Conservation (phyloP, 2,113 vertebrate species). For the Cephalopholis sonnerati region DNA sequence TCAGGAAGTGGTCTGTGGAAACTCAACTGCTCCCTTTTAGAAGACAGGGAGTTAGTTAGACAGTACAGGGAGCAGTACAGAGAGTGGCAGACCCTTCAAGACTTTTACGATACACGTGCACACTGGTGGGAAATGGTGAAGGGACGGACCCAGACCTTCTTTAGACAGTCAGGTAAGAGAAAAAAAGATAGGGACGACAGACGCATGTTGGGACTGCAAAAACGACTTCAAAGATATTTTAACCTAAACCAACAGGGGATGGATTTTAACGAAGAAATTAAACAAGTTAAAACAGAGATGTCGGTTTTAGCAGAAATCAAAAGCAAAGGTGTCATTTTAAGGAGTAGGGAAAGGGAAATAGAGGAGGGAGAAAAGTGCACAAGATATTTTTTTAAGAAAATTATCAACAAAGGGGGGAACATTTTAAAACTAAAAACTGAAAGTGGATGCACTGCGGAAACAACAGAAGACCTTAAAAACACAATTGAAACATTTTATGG, state of each 20-base stretch:
- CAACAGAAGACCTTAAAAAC: background rate
- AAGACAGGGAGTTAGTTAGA: too few species aligned
- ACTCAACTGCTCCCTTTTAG: too few species aligned
- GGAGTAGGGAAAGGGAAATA: background rate
- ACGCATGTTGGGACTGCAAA: conserved; percentile 27
- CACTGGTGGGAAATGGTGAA: conserved; percentile 30
- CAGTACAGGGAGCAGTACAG: too few species aligned
- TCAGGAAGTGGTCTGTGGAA: too few species aligned
- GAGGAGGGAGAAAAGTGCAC: conserved; percentile 29
- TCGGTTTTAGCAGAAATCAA: background rate
- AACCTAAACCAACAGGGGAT: background rate
- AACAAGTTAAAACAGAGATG: conserved; percentile 12
- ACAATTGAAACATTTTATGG: background rate
- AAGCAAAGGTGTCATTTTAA: conserved; percentile 29
- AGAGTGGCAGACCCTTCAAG: too few species aligned
- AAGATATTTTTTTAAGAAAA: conserved; percentile 24
- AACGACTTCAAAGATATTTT: conserved; percentile 5
- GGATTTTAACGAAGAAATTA: conserved; percentile 24
- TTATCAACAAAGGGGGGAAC: background rate
- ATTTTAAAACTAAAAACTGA: background rate
- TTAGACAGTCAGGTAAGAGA: background rate
- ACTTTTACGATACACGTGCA: conserved; percentile 3
- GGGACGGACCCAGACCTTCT: conserved; percentile 19
- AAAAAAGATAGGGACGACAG: conserved; percentile 10
- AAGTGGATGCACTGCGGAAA: background rate